phyloP scores from a whole-genome alignment of 1,140 invertebrate species.

The Aphelinus atriplicis region DNA sequence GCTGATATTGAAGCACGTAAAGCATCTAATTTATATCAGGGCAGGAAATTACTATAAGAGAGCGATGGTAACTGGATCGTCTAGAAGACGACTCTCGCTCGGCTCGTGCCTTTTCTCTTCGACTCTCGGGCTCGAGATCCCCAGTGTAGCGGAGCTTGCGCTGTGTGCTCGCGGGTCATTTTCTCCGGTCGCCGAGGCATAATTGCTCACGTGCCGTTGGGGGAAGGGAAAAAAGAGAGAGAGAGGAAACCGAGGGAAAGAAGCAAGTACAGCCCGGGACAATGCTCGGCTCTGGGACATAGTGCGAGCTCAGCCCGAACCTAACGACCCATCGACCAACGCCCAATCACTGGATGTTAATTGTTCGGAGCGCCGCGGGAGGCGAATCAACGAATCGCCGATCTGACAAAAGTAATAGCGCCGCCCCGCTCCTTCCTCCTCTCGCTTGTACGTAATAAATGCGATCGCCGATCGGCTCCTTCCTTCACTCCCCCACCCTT shows the following conservation, averaged over 20 bases:
- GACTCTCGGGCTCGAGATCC: constrained; percentile 17
- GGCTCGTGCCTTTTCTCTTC: constrained; percentile 44
- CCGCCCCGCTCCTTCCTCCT: neutral
- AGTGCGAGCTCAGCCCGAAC: constrained; percentile 58
- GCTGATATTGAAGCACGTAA: constrained; percentile 41
- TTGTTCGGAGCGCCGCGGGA: constrained; percentile 45
- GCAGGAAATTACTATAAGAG: constrained; percentile 32
- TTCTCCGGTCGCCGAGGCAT: constrained; percentile 37
- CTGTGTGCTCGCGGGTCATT: neutral
- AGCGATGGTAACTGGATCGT: constrained; percentile 28
- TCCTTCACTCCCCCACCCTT: neutral
- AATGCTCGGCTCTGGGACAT: constrained; percentile 9
- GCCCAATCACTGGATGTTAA: constrained; percentile 58
- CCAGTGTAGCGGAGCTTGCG: neutral
- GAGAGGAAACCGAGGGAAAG: constrained; percentile 49
- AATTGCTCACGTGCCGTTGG: constrained; percentile 58
- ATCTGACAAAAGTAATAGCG: constrained; percentile 40
- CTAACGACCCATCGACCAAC: constrained; percentile 53
- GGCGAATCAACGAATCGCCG: constrained; percentile 45
- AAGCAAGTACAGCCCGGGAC: constrained; percentile 19
- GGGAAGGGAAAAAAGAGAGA: constrained; percentile 31
- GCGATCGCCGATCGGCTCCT: neutral
- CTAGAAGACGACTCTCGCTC: constrained; percentile 24
- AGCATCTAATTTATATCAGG: constrained; percentile 39
- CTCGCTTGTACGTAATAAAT: constrained; percentile 10